These are phyloP conservation scores for Calameuta idolon DNA, from an alignment of 2,888 invertebrate species.

Conservation along the genomic window DNA sequence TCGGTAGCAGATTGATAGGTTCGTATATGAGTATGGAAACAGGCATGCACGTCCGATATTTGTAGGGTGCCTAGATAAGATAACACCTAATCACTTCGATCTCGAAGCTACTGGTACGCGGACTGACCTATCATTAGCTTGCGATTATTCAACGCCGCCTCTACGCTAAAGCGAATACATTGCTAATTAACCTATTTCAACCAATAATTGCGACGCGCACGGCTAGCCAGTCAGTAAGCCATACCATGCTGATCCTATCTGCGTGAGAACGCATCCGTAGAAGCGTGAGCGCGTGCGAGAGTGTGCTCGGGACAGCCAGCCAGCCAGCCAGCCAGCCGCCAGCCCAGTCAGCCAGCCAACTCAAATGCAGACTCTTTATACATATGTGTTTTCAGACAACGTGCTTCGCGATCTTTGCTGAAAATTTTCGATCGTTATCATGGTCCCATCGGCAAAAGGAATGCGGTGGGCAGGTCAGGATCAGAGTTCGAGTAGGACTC, in stretches of 20 bases:
- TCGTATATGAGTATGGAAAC: background rate
- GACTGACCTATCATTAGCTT: conserved; percentile 21
- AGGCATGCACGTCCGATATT: background rate
- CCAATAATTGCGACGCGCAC: conserved; percentile 32
- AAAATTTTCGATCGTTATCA: no score
- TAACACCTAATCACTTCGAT: background rate
- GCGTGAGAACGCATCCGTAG: conserved; percentile 27
- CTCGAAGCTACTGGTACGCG: conserved; percentile 17
- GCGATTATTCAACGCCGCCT: conserved; percentile 21
- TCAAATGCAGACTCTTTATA: no score
- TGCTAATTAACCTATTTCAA: conserved; percentile 41
- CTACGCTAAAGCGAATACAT: conserved; percentile 21
- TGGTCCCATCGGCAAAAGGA: no score
- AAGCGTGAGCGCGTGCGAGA: no score
- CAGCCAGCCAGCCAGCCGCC: no score
- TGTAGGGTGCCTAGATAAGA: conserved; percentile 1
- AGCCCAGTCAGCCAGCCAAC: no score
- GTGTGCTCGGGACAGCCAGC: no score
- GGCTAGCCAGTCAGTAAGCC: conserved; percentile 3
- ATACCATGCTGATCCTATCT: conserved; percentile 32
- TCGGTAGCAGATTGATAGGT: background rate
- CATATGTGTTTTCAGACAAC: no score
- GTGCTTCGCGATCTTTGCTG: no score
- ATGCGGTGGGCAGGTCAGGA: no score
- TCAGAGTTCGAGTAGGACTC: no score